phyloP scores from a whole-genome alignment of 2,888 invertebrate genomes.

The Pteria penguin region DNA sequence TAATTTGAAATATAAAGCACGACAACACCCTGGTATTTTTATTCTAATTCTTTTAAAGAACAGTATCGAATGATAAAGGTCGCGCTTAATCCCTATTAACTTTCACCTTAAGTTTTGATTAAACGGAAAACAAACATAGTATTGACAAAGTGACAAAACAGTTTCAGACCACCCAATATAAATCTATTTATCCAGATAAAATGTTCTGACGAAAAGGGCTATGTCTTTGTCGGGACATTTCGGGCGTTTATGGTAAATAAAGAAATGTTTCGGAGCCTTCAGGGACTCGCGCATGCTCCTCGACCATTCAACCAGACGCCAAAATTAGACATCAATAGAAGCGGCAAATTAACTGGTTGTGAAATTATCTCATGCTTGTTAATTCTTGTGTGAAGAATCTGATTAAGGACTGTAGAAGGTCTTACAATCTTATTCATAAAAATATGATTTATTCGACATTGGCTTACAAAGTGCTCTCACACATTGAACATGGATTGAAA shows the following conservation, averaged over 20 bases:
- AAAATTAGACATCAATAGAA: neutral
- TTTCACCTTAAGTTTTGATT: neutral
- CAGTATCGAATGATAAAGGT: neutral
- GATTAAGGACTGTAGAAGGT: no score
- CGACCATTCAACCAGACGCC: neutral
- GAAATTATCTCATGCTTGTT: neutral
- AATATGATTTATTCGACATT: no score
- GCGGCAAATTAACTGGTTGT: neutral
- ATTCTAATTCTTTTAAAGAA: neutral
- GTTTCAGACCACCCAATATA: neutral
- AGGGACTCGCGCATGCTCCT: neutral
- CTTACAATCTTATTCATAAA: no score
- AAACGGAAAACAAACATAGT: neutral
- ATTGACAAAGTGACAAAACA: neutral
- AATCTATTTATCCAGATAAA: neutral
- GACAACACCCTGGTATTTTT: neutral
- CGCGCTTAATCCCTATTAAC: neutral
- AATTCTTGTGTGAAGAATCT: neutral
- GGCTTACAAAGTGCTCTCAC: no score
- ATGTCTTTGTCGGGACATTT: neutral
- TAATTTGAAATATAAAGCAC: neutral
- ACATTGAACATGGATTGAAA: no score
- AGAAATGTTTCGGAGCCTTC: neutral
- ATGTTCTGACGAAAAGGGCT: neutral
- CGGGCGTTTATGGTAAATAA: neutral